Evolutionary conservation across 2,888 invertebrate species (phyloP).

Genomic region (Dione juno): DNA sequence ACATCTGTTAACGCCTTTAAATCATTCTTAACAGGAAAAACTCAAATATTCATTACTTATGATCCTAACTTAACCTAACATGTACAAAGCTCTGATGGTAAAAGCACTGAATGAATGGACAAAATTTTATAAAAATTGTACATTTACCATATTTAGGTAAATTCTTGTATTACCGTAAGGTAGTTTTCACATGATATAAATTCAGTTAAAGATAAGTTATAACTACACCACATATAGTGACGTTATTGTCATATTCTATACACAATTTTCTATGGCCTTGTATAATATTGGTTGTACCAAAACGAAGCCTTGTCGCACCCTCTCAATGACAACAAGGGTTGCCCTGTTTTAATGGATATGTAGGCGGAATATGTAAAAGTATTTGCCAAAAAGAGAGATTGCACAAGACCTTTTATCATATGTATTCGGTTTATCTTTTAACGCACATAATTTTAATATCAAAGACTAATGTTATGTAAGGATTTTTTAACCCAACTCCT

Average conservation of each 20-base stretch:
- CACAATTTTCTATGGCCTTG: background rate
- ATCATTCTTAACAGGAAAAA: too few relatives aligned
- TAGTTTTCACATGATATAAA: too few relatives aligned
- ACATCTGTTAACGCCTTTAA: too few relatives aligned
- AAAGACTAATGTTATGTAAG: background rate
- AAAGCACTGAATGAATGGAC: too few relatives aligned
- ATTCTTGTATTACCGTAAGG: too few relatives aligned
- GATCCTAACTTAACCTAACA: too few relatives aligned
- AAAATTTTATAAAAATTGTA: too few relatives aligned
- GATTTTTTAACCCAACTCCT: background rate
- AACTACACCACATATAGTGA: background rate
- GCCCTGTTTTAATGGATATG: conserved; percentile 16
- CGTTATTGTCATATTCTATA: background rate
- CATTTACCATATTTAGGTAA: too few relatives aligned
- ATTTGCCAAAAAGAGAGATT: conserved; percentile 15
- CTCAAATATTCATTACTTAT: too few relatives aligned
- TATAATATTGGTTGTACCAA: background rate
- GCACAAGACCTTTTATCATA: conserved; percentile 1
- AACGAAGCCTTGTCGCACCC: conserved; percentile 7
- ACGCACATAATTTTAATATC: conserved; percentile 1
- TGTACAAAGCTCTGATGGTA: too few relatives aligned
- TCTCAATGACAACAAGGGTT: conserved; percentile 11
- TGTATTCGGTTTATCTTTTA: conserved; percentile 4
- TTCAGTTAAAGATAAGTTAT: too few relatives aligned
- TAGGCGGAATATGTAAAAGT: conserved; percentile 11